Conservation (phyloP, 2,888 invertebrate species). For the Heteromurus nitidus region DNA sequence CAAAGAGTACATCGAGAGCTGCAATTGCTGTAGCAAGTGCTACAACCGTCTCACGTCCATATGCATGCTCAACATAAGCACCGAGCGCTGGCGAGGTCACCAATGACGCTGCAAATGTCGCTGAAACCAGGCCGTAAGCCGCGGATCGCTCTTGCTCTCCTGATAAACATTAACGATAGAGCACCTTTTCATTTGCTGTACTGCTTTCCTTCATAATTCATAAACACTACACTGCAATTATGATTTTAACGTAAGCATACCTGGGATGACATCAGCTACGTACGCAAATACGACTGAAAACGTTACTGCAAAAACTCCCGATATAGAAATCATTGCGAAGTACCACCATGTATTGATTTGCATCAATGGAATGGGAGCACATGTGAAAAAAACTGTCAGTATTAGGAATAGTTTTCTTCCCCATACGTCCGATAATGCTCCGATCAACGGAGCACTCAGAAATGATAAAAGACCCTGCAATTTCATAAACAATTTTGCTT, state of each 20-base stretch:
- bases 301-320: constrained; percentile 98
- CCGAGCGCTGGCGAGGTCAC: constrained; percentile 99
- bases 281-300: constrained; percentile 99
- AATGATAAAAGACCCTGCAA: constrained; percentile 93
- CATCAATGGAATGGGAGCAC: constrained; percentile 99
- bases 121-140: constrained; percentile 97
- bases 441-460: constrained; percentile 96
- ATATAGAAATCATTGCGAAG: constrained; percentile 99
- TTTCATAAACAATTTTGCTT: constrained; percentile 7
- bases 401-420: constrained; percentile 98
- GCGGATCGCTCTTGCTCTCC: constrained; percentile 95
- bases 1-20: constrained; percentile 97
- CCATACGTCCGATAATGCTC: constrained; percentile 80
- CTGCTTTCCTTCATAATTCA: no score
- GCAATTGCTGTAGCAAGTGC: constrained; percentile 97
- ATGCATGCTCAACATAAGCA: constrained; percentile 88
- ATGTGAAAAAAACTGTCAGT: constrained; percentile 98
- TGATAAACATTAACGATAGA: no score
- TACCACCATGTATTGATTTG: constrained; percentile 99
- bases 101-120: constrained; percentile 99
- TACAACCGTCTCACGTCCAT: constrained; percentile 90
- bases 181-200: no score
- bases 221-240: no score
- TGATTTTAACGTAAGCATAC: no score
- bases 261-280: constrained; percentile 95